phyloP scores from a whole-genome alignment of 1,140 invertebrate genomes.

The Drosophila ercepeae region DNA sequence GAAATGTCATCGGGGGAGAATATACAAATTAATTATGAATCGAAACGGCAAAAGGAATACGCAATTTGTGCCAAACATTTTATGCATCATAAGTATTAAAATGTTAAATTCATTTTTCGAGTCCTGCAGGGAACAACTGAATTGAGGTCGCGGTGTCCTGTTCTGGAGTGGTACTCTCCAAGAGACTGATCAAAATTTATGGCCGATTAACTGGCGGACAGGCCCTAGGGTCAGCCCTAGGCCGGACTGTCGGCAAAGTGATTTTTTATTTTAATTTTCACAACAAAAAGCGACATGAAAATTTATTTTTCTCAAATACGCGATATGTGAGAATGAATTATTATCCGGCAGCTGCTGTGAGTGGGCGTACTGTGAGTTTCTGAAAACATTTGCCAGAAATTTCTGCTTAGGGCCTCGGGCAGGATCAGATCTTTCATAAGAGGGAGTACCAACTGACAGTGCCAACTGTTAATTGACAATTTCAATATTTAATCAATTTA shows the following conservation, averaged over 20 bases:
- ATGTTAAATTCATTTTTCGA: slow-evolving; percentile 6
- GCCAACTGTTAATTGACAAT: slow-evolving; percentile 52
- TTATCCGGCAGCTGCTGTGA: slow-evolving; percentile 56
- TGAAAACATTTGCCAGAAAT: slow-evolving; percentile 27
- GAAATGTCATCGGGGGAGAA: slow-evolving; percentile 34
- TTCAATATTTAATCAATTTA: slow-evolving; percentile 56
- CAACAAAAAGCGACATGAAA: slow-evolving; percentile 12
- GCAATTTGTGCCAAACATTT: slow-evolving; percentile 16
- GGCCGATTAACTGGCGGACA: slow-evolving; percentile 23
- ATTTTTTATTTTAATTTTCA: slow-evolving; percentile 71
- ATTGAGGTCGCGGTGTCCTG: slow-evolving; percentile 3
- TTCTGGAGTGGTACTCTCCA: not conserved
- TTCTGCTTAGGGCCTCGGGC: slow-evolving; percentile 14
- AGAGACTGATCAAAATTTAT: slow-evolving; percentile 15
- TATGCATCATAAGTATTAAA: slow-evolving; percentile 33
- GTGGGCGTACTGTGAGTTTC: slow-evolving; percentile 50
- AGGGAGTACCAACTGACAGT: not conserved
- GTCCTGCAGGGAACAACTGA: slow-evolving; percentile 2
- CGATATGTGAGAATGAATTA: slow-evolving; percentile 63
- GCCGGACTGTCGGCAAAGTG: slow-evolving; percentile 68
- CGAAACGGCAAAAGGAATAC: slow-evolving; percentile 33
- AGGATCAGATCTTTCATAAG: not conserved
- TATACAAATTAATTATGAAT: slow-evolving; percentile 44
- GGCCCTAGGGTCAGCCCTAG: slow-evolving; percentile 18
- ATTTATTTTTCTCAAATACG: slow-evolving; percentile 36